Evolutionary conservation across 2,888 invertebrate species (phyloP).

Genomic region (Synanthedon vespiformis): DNA sequence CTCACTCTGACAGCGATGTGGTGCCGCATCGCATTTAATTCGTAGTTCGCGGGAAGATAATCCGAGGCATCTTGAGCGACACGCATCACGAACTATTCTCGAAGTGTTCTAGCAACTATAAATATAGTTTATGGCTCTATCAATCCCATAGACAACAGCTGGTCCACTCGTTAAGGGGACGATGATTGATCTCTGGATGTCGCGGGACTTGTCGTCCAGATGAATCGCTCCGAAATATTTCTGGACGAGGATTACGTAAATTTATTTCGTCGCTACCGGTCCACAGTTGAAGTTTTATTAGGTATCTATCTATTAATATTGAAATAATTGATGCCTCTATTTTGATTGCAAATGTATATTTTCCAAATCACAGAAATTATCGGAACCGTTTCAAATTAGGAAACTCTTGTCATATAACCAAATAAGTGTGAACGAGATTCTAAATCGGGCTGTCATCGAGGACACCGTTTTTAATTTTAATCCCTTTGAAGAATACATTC

Average conservation of each 20-base stretch:
- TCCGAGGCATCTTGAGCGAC: conserved; percentile 30
- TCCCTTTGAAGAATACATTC: not conserved
- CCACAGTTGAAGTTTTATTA: no score
- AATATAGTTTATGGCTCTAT: conserved; percentile 66
- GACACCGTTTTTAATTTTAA: not conserved
- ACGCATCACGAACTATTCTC: conserved; percentile 46
- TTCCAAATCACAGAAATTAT: no score
- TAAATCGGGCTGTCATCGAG: no score
- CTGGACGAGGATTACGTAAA: conserved; percentile 21
- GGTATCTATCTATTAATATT: no score
- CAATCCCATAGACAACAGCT: conserved; percentile 60
- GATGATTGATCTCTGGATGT: conserved; percentile 58
- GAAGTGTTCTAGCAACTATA: conserved; percentile 47
- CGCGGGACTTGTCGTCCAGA: conserved; percentile 18
- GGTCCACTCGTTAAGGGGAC: conserved; percentile 55
- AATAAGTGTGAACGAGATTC: no score
- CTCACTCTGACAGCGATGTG: not conserved
- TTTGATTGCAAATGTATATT: no score
- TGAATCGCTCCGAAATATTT: conserved; percentile 28
- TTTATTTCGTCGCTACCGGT: conserved; percentile 9
- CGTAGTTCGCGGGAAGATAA: conserved; percentile 3
- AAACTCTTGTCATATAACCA: no score
- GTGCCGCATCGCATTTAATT: conserved; percentile 5
- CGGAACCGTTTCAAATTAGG: no score
- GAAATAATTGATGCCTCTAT: no score